A percentile compares a stretch with the other conserved stretches of the same genome.
Evolutionary conservation across 2,113 vertebrate genomes (phyloP).

Genomic region (Dicentrarchus labrax): DNA sequence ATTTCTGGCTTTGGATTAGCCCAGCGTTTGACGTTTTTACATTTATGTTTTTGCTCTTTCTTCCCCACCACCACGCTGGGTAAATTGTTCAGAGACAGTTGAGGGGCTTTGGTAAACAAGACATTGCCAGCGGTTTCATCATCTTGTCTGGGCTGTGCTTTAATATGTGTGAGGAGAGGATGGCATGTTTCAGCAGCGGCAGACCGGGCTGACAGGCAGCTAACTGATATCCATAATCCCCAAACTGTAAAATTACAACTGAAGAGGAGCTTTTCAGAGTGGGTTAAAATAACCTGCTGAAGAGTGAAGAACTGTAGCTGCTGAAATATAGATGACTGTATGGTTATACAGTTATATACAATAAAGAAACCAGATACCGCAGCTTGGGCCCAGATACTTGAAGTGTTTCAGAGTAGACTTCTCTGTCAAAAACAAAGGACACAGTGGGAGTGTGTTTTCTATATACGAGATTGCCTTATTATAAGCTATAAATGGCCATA

Average conservation of each 20-base stretch:
- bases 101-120: constrained; percentile 65
- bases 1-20: constrained; percentile 17
- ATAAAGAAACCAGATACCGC: neutral
- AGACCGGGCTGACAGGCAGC: constrained; percentile 37
- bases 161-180: constrained; percentile 27
- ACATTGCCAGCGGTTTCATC: constrained; percentile 76
- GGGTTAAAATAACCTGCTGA: neutral
- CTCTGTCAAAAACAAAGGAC: neutral
- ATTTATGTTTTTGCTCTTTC: neutral
- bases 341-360: neutral
- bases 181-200: constrained; percentile 31
- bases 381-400: neutral
- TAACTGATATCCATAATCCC: constrained; percentile 44
- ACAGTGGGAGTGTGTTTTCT: neutral
- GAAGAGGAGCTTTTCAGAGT: neutral
- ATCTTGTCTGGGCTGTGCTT: constrained; percentile 43
- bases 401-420: neutral
- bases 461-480: neutral
- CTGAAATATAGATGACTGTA: neutral
- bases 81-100: constrained; percentile 58
- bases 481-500: neutral
- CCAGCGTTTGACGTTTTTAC: constrained; percentile 8
- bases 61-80: neutral
- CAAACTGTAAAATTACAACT: constrained; percentile 23
- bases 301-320: neutral